A percentile compares a stretch with the other conserved stretches of the same genome.
These are phyloP conservation scores for Drosophila crucigera DNA, from an alignment of 2,888 invertebrate species.

Conservation along the genomic window DNA sequence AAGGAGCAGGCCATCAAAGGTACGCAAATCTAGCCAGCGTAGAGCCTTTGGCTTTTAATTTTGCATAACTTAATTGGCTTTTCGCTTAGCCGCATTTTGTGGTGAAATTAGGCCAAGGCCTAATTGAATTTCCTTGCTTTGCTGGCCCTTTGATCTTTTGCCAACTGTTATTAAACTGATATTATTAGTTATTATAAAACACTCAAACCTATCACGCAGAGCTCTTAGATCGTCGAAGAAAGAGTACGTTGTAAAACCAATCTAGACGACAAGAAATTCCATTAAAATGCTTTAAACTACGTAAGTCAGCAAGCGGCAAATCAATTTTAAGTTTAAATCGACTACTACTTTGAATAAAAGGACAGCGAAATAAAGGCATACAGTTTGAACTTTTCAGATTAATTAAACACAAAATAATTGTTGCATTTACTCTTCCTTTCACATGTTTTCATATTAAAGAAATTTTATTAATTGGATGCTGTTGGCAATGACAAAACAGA, in stretches of 20 bases:
- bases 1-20: constrained; percentile 92
- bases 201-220: constrained; percentile 58
- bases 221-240: constrained; percentile 64
- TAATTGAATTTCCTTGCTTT: constrained; percentile 56
- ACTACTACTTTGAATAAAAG: background rate
- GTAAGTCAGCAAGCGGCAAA: constrained; percentile 2
- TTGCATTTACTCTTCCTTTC: background rate
- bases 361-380: background rate
- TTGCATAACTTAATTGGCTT: constrained; percentile 46
- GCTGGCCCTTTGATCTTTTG: constrained; percentile 57
- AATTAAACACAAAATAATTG: background rate
- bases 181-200: constrained; percentile 21
- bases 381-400: background rate
- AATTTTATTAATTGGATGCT: background rate
- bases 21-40: constrained; percentile 63
- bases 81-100: constrained; percentile 28
- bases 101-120: constrained; percentile 32
- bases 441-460: background rate
- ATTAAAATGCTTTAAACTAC: constrained; percentile 1
- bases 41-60: background rate
- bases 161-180: background rate
- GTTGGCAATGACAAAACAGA: background rate
- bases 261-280: background rate
- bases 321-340: background rate
- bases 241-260: constrained; percentile 21